Percentiles rank a stretch among this genome's conserved stretches.
phyloP scores from a whole-genome alignment of 37 sponge, comb jelly and placozoan genomes.

The Halichondria panicea region DNA sequence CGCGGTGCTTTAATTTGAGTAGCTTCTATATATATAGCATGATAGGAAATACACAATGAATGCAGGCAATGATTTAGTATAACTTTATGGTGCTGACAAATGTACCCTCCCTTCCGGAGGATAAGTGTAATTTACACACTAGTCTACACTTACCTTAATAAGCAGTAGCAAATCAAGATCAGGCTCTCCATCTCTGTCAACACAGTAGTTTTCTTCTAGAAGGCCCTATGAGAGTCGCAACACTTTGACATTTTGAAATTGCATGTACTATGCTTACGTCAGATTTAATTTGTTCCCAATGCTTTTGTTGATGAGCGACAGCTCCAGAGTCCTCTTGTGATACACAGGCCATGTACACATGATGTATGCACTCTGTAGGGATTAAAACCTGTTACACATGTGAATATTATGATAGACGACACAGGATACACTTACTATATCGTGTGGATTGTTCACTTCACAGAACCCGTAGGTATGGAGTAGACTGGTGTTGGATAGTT shows the following conservation, averaged over 20 bases:
- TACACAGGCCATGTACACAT: background rate
- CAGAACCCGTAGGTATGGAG: conserved; percentile 77
- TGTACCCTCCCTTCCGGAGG: no score
- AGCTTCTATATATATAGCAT: no score
- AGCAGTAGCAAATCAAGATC: background rate
- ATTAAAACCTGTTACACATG: background rate
- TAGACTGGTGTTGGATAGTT: conserved; percentile 54
- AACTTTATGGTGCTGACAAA: no score
- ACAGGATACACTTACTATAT: conserved; percentile 43
- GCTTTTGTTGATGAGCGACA: background rate
- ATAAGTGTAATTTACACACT: no score
- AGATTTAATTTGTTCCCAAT: background rate
- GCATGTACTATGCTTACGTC: background rate
- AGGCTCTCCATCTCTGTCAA: conserved; percentile 11
- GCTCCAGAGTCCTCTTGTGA: background rate
- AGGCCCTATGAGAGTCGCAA: background rate
- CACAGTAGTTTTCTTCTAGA: conserved; percentile 18
- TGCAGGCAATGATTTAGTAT: no score
- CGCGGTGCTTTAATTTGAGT: no score
- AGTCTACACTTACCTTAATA: conserved; percentile 12
- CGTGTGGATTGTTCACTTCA: conserved; percentile 53
- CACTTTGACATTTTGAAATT: background rate
- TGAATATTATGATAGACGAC: no score
- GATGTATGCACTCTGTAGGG: background rate
- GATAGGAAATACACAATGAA: no score